phyloP scores from a whole-genome alignment of 2,113 vertebrate species.

The Python bivittatus region DNA sequence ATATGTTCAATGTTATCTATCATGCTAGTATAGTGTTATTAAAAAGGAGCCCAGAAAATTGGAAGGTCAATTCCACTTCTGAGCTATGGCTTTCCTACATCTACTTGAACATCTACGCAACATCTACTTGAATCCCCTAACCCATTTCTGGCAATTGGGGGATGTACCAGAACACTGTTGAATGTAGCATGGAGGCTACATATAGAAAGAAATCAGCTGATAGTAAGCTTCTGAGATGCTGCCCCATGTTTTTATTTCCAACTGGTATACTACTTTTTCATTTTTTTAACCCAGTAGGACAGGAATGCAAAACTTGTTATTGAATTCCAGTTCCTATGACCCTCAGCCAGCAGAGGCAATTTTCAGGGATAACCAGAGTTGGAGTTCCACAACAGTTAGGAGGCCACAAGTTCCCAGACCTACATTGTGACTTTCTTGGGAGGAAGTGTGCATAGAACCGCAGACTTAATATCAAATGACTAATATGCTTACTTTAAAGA shows the following conservation, averaged over 20 bases:
- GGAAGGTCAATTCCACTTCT: not conserved
- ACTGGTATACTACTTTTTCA: not conserved
- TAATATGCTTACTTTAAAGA: not conserved
- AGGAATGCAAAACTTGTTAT: not conserved
- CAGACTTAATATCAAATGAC: not conserved
- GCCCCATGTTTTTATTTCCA: not conserved
- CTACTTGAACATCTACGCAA: not conserved
- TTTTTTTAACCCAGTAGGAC: not conserved
- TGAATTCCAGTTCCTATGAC: not conserved
- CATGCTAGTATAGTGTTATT: not conserved
- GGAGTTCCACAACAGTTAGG: not conserved
- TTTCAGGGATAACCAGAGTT: not conserved
- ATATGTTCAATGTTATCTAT: not conserved
- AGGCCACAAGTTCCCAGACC: not conserved
- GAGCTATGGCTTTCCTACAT: not conserved
- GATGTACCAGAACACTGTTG: not conserved
- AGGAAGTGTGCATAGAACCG: not conserved
- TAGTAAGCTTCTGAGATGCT: not conserved
- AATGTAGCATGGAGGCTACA: not conserved
- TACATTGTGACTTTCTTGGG: not conserved
- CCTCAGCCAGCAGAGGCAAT: not conserved
- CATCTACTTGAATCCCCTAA: not conserved
- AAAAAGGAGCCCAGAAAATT: not conserved
- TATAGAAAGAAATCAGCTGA: not conserved
- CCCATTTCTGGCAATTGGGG: not conserved